Percentiles rank a stretch among this genome's conserved stretches.
These are phyloP conservation scores for Anguilla obscura DNA, from an alignment of 2,797 vertebrate species.

Conservation along the genomic window DNA sequence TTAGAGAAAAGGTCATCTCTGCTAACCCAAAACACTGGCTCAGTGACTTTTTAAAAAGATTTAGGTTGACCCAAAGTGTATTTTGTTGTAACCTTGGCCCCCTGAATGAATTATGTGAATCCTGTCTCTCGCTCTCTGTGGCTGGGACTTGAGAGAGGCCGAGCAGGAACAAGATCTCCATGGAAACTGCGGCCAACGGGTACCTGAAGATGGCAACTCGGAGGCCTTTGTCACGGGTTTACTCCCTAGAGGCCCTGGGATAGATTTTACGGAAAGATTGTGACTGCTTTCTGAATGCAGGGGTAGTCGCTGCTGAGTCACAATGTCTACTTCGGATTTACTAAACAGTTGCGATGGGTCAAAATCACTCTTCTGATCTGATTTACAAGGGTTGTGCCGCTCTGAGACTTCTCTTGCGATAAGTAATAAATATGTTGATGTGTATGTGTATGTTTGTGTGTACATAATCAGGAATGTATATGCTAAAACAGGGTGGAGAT, in stretches of 20 bases:
- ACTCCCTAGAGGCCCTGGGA: background rate
- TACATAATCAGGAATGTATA: too few relatives aligned
- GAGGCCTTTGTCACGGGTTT: background rate
- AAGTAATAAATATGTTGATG: too few relatives aligned
- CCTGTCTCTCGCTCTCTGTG: background rate
- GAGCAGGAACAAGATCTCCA: conserved; percentile 7
- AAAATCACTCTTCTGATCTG: background rate
- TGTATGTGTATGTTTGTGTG: too few relatives aligned
- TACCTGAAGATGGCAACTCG: conserved; percentile 2
- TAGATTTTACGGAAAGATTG: background rate
- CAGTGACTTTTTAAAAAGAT: conserved; percentile 12
- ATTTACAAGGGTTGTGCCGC: background rate
- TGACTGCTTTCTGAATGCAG: background rate
- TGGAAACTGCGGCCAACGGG: background rate
- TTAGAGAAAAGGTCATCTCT: conserved; percentile 4
- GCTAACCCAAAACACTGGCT: background rate
- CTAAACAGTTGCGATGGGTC: background rate
- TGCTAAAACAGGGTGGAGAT: too few relatives aligned
- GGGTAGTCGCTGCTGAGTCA: background rate
- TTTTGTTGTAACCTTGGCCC: background rate
- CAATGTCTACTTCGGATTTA: background rate
- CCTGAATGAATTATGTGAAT: background rate
- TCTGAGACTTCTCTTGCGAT: background rate
- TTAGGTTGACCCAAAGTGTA: background rate
- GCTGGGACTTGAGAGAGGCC: background rate